phyloP scores from a whole-genome alignment of 2,113 vertebrate species.

The Campylorhamphus procurvoides region DNA sequence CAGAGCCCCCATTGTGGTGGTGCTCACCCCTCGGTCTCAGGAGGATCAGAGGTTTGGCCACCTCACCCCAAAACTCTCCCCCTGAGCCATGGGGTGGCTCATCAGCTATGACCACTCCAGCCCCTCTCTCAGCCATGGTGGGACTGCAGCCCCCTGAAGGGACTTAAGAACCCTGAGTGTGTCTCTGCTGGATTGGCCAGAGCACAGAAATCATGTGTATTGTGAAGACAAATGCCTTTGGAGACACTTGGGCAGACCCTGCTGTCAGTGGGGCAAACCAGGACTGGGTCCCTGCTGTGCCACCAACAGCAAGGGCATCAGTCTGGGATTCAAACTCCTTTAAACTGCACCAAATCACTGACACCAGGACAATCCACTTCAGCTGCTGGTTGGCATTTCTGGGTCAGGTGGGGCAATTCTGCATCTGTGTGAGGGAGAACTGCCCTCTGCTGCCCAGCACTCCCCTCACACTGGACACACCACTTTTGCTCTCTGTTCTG shows the following conservation, averaged over 20 bases:
- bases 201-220: too few relatives aligned
- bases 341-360: background rate
- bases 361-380: accelerated
- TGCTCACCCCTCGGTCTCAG: too few relatives aligned
- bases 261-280: background rate
- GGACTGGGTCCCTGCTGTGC: background rate
- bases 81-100: background rate
- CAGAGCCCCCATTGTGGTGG: too few relatives aligned
- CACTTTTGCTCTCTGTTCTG: background rate
- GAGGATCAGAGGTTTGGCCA: too few relatives aligned
- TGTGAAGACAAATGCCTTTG: accelerated
- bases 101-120: background rate
- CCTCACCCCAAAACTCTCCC: too few relatives aligned
- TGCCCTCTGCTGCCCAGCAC: background rate
- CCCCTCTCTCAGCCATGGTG: background rate
- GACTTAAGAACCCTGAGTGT: background rate
- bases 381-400: background rate
- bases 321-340: background rate
- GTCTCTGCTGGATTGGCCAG: background rate
- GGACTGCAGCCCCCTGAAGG: background rate
- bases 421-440: background rate
- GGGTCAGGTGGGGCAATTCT: background rate
- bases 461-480: accelerated
- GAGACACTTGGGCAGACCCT: background rate
- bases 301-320: background rate